Percentiles rank a stretch among this genome's conserved stretches.
Conservation (phyloP, 2,797 vertebrate species). For the Alauda arvensis region DNA sequence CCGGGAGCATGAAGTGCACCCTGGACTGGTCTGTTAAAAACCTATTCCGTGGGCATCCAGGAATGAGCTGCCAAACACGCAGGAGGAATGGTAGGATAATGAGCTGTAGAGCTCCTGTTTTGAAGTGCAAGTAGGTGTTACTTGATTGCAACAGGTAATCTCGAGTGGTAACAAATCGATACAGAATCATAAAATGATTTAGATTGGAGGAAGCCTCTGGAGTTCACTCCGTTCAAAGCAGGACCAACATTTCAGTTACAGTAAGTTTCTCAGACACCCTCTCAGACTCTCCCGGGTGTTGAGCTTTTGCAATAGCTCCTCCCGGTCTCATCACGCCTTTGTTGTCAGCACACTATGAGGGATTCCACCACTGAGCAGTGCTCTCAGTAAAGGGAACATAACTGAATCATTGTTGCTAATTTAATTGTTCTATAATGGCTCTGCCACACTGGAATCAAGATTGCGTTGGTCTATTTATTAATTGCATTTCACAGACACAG, state of each 20-base stretch:
- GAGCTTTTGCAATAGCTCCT: neutral
- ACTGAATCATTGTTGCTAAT: neutral
- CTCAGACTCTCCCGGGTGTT: neutral
- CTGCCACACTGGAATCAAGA: neutral
- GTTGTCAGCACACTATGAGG: neutral
- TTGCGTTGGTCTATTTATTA: neutral
- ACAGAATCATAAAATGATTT: conserved; percentile 37
- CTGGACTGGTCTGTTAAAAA: neutral
- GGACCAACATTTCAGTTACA: neutral
- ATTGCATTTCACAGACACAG: neutral
- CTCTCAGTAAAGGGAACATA: neutral
- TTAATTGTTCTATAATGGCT: neutral
- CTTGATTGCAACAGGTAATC: neutral
- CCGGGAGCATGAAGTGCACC: fast-evolving
- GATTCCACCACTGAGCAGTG: neutral
- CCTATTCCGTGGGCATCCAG: neutral
- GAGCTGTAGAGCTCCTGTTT: neutral
- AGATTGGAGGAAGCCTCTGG: neutral
- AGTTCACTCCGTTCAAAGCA: neutral
- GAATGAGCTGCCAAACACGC: neutral
- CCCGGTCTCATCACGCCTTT: neutral
- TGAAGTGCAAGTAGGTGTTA: neutral
- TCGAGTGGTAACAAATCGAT: neutral
- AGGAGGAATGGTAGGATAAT: neutral
- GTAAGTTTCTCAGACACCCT: neutral